Conservation (phyloP, 1,140 invertebrate genomes). For the Ips typographus region DNA sequence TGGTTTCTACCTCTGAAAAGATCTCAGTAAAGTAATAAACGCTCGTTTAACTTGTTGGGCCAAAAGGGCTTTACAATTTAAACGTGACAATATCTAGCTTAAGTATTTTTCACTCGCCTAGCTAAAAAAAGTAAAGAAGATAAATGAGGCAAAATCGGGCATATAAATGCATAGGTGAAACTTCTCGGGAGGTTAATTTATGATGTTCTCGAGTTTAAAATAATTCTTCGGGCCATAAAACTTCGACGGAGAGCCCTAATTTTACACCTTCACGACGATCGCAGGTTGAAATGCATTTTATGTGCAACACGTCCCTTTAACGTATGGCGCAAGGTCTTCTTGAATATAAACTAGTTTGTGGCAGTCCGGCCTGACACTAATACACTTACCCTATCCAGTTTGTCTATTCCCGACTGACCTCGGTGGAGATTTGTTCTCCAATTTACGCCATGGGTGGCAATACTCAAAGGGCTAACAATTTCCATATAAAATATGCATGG, state of each 20-base stretch:
- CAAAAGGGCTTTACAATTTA: no score
- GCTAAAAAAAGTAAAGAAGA: conserved; percentile 2
- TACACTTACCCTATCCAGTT: conserved; percentile 7
- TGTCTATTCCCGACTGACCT: background rate
- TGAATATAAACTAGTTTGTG: conserved; percentile 18
- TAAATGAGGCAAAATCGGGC: conserved; percentile 7
- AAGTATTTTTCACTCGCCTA: background rate
- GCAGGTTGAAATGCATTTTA: conserved; percentile 16
- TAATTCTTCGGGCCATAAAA: conserved; percentile 18
- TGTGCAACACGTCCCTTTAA: conserved; percentile 20
- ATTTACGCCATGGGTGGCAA: conserved; percentile 20
- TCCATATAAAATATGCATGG: conserved; percentile 15
- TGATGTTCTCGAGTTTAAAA: conserved; percentile 8
- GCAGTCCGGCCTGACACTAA: conserved; percentile 15
- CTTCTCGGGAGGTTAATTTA: conserved; percentile 1
- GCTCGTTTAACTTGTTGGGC: no score
- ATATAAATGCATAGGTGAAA: conserved; percentile 22
- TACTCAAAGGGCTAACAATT: conserved; percentile 12
- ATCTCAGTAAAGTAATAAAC: no score
- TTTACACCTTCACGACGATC: conserved; percentile 5
- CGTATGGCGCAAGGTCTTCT: conserved; percentile 12
- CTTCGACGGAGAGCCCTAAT: conserved; percentile 4
- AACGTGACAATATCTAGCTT: no score
- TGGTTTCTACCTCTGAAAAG: no score
- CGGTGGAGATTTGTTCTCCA: conserved; percentile 20